Evolutionary conservation across 2,113 vertebrate genomes (phyloP).

Genomic region (Vireo altiloquus): DNA sequence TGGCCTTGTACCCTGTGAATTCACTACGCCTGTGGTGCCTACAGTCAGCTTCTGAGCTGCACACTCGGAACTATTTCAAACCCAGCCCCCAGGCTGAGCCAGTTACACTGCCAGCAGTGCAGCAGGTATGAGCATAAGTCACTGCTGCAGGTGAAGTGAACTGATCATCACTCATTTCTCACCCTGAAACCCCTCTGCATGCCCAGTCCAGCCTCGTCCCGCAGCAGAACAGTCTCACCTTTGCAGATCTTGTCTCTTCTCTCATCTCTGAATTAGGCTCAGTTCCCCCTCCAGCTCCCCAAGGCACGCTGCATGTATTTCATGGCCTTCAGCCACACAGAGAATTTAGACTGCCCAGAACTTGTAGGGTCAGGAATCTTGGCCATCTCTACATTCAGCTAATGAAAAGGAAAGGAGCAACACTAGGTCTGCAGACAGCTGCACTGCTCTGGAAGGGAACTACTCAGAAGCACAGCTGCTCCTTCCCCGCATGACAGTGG

Average conservation of each 20-base stretch:
- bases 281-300: neutral
- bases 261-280: neutral
- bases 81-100: neutral
- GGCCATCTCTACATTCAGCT: neutral
- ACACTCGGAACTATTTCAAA: neutral
- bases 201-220: neutral
- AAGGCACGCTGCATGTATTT: neutral
- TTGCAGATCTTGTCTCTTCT: constrained; percentile 1
- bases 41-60: neutral
- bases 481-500: neutral
- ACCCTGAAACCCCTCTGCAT: neutral
- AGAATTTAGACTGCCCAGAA: constrained; percentile 22
- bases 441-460: neutral
- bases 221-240: accelerated
- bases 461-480: neutral
- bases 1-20: neutral
- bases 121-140: neutral
- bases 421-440: neutral
- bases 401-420: constrained; percentile 13
- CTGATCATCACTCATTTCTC: neutral
- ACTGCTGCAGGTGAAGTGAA: neutral
- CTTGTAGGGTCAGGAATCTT: constrained; percentile 52
- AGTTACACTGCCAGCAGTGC: neutral
- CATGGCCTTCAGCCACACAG: neutral
- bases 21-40: neutral